Evolutionary conservation across 2,113 vertebrate genomes (phyloP).

Genomic region (Butastur rufipennis): DNA sequence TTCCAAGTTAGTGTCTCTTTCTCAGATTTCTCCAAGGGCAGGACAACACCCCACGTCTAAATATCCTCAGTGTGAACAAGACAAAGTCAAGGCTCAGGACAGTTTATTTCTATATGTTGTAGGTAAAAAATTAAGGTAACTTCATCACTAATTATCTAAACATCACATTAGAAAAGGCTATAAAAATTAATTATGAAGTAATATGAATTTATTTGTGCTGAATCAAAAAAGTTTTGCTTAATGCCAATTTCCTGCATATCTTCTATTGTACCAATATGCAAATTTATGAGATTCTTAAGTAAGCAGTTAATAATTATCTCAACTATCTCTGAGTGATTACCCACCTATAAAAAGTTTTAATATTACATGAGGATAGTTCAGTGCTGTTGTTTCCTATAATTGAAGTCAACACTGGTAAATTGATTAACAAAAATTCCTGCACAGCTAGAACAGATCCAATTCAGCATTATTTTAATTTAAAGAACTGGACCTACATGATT

Average conservation of each 20-base stretch:
- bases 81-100: not conserved
- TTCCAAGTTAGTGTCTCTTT: not conserved
- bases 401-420: not conserved
- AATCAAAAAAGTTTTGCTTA: not conserved
- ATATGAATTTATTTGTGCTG: not conserved
- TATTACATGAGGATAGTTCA: not conserved
- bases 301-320: not conserved
- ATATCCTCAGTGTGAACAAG: not conserved
- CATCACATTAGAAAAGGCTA: not conserved
- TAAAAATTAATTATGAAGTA: not conserved
- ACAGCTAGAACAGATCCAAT: not conserved
- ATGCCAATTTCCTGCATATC: not conserved
- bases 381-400: not conserved
- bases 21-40: not conserved
- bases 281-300: not conserved
- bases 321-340: not conserved
- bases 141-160: not conserved
- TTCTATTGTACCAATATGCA: not conserved
- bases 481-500: not conserved
- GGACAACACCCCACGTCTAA: not conserved
- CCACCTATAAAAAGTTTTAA: not conserved
- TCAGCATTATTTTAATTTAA: not conserved
- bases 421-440: not conserved
- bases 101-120: not conserved
- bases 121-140: not conserved